A percentile compares a stretch with the other conserved stretches of the same genome.
These are phyloP conservation scores for Lagodon rhomboides DNA, from an alignment of 2,797 vertebrate species.

Conservation along the genomic window DNA sequence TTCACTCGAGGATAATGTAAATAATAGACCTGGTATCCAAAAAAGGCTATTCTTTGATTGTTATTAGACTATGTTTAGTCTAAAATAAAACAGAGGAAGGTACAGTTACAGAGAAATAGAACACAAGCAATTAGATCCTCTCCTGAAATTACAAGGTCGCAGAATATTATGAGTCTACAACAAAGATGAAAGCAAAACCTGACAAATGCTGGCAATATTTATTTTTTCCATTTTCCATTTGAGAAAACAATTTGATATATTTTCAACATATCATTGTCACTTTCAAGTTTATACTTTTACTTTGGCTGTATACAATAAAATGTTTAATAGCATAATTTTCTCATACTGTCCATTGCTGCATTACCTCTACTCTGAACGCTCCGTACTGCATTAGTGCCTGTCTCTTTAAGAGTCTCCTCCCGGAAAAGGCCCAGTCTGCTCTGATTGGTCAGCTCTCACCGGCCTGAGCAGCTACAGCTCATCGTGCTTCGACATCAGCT, in stretches of 20 bases:
- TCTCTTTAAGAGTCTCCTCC: too few species aligned
- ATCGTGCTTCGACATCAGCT: too few species aligned
- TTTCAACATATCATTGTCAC: background rate
- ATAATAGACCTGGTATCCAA: background rate
- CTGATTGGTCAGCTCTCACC: too few species aligned
- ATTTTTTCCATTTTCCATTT: background rate
- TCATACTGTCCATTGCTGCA: too few species aligned
- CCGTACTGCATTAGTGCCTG: too few species aligned
- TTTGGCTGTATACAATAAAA: too few species aligned
- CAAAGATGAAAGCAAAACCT: constrained; percentile 1
- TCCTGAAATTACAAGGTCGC: background rate
- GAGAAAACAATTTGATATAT: background rate
- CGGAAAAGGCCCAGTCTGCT: too few species aligned
- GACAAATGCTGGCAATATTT: background rate
- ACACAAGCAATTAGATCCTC: background rate
- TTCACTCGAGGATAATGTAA: background rate
- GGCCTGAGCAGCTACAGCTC: too few species aligned
- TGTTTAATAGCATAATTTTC: too few species aligned
- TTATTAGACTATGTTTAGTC: background rate
- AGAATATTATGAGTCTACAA: background rate
- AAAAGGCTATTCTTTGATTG: background rate
- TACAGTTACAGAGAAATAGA: background rate
- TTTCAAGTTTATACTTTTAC: too few species aligned
- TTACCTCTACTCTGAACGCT: too few species aligned
- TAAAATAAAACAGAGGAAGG: background rate